Base-by-base conservation (phyloP, 2,888 invertebrate genomes). In the Ichneumoninae sp. region DNA sequence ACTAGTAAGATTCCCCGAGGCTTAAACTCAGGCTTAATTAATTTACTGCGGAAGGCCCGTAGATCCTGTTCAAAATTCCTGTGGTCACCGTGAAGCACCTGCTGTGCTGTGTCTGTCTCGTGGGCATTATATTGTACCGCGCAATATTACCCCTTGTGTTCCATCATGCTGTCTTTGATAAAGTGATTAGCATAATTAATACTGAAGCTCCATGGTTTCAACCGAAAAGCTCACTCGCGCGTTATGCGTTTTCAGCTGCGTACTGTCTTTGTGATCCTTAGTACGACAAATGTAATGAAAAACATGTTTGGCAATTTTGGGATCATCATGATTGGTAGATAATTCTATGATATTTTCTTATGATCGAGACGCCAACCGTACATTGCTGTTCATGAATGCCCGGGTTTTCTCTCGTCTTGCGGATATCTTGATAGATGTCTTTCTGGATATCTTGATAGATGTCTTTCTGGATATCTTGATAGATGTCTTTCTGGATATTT, bases 51-150 rank as follows among this genome's bases (percentile, higher is more conserved):
- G 13, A 16, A 63, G 33, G 16, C 4, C 30, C 30, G 63, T 33
- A 63, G 16, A 13, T 63, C 63, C 63, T 63, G n/a, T 63, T 63
- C 63, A 63, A 33, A 30, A 63, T 63, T 63, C 63, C 63, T 63
- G 63, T 30, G 63, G 63, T 63, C 63, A 33, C 63, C n/a, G 63
- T 30, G 16, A 63, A 63, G 30, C 63, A 63, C 6, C 16, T 33
- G 30, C 63, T 16, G 63, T 10, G 22, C 63, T 16, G 63, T 10
- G 22, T 57, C 57, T 63, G 33, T 63, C 63, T 63, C 6, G 30
- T 63, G 16, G 16, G 2, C 30, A 63, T 63, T 30, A 33, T 63
- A 63, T 63, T 33, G 30, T 63, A 33, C 16, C 8, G 30, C 33
- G 63, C 26, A n/a, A 33, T 33, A 30, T 63, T 33, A 47, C n/a